Conservation (phyloP, 2,113 vertebrate species). For the Callipepla californica region DNA sequence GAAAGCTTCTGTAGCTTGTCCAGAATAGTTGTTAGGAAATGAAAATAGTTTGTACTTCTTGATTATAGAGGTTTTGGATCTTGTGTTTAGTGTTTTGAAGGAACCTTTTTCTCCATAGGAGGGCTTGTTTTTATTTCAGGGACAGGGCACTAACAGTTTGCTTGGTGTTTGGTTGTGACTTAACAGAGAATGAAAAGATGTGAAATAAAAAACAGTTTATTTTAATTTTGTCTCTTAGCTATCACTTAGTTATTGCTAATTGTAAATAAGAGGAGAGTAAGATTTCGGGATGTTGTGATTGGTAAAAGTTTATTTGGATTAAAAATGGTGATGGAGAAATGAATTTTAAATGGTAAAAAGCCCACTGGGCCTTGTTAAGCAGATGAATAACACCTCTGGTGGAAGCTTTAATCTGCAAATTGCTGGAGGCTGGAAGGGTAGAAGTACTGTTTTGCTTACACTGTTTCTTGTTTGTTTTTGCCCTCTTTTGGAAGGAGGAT, state of each 20-base stretch:
- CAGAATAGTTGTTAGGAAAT: background rate
- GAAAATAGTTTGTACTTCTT: background rate
- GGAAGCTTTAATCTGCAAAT: background rate
- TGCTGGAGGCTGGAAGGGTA: background rate
- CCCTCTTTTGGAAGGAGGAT: background rate
- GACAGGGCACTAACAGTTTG: background rate
- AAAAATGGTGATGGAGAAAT: rapidly evolving
- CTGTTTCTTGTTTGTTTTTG: background rate
- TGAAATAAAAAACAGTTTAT: background rate
- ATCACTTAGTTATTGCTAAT: background rate
- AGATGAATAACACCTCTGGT: background rate
- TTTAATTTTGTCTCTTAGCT: background rate
- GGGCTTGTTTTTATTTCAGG: background rate
- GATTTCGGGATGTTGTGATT: background rate
- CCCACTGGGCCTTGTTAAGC: background rate
- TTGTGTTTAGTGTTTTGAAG: background rate
- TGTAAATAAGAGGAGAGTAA: background rate
- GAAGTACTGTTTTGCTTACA: background rate
- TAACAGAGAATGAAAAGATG: background rate
- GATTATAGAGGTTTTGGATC: background rate
- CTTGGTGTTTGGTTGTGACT: background rate
- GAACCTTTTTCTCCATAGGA: background rate
- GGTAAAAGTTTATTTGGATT: background rate
- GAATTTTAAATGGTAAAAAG: background rate
- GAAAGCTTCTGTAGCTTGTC: background rate